Evolutionary conservation across 2,797 vertebrate genomes (phyloP), one percentile per base, ranked within the genome.

Genomic region (Macropodus opercularis): DNA sequence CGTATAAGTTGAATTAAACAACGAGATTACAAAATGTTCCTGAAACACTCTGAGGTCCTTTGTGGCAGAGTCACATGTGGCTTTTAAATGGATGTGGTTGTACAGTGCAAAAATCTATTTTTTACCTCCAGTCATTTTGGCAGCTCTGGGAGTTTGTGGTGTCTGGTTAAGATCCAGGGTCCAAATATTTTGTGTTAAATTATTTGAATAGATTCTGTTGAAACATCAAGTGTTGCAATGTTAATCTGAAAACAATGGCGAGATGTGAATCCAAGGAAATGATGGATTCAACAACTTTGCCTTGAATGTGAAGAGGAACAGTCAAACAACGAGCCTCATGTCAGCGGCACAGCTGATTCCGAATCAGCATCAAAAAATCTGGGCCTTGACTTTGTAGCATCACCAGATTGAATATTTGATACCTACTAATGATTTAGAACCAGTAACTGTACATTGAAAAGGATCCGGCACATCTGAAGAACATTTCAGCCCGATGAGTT

Each of bases 201-300:
- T 42, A 11, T 53, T 46, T 21, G 17, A 31, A 17, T 32, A 8
- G 27, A 21, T 38, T 3, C 3, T 35, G 36, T 36, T 17, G 46
- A 64, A 56, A 4, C 13, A 26, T 15, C 12, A 18, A 29, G 34
- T 34, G 27, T 12, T 15, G 10, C n/a, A 12, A 5, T 18, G 22
- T 29, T 51, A 14, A 43, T 54, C 23, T 54, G 31, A 21, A 32
- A 60, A 55, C 41, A 52, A 32, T 14, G 15, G 3, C 5, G 2
- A 35, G 5, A 47, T 36, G 19, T 46, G 51, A 60, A 70, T 65
- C 17, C 47, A 23, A 35, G 59, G 53, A 66, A 57, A 44, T 3
- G n/a, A 12, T 31, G 4, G 26, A 47, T 35, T 61, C 38, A 65
- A 52, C 51, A 66, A 19, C 19, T 19, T 38, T 23, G 35, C 10